phyloP scores from a whole-genome alignment of 2,113 vertebrate genomes.

The Syrmaticus mikado region DNA sequence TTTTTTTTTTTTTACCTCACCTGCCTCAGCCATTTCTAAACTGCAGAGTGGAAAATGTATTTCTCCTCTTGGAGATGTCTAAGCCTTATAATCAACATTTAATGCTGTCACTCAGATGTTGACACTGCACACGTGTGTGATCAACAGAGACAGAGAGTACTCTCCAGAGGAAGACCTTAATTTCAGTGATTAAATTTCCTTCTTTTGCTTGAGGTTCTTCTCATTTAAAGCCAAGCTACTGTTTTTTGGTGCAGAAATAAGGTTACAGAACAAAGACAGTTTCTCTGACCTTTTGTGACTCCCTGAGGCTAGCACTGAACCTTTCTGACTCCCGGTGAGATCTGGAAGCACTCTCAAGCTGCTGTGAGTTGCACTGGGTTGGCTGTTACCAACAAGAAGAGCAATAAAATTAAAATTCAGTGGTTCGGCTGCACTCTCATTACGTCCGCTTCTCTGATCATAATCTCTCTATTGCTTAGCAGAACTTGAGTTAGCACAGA shows the following conservation, averaged over 20 bases:
- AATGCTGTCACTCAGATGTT: neutral
- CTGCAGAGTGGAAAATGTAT: neutral
- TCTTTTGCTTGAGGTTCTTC: conserved; percentile 4
- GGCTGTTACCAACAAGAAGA: conserved; percentile 23
- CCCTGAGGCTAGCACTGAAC: neutral
- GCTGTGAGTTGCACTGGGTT: conserved; percentile 21
- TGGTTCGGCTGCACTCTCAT: neutral
- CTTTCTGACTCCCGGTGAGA: conserved; percentile 36
- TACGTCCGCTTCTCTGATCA: neutral
- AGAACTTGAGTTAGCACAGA: conserved; percentile 8
- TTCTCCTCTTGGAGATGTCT: neutral
- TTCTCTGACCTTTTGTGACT: neutral
- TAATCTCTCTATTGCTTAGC: conserved; percentile 7
- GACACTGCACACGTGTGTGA: neutral
- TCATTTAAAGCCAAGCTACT: neutral
- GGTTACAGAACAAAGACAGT: neutral
- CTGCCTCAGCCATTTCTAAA: neutral
- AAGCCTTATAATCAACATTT: neutral
- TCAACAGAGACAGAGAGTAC: neutral
- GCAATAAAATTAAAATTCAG: conserved; percentile 7
- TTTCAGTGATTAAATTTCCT: neutral
- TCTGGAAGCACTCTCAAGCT: conserved; percentile 40
- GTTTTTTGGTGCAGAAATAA: neutral
- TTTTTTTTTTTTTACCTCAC: neutral
- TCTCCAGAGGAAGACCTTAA: neutral